A percentile compares a stretch with the other conserved stretches of the same genome.
Conservation (phyloP, 2,888 invertebrate species). For the Clepsis dumicolana region DNA sequence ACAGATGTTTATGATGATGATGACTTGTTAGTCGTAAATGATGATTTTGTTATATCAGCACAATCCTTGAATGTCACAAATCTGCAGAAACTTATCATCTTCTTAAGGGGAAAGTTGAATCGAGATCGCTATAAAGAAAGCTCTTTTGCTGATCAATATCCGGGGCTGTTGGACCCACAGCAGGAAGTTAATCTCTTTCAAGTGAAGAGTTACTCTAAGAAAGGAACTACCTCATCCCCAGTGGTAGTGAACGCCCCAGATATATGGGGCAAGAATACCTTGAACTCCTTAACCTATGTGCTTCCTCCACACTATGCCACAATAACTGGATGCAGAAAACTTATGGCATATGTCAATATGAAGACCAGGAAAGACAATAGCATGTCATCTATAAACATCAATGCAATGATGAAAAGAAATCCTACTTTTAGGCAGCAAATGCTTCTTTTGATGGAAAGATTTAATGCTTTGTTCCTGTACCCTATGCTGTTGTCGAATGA, state of each 20-base stretch:
- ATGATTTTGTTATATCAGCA: constrained; percentile 40
- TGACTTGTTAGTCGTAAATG: constrained; percentile 23
- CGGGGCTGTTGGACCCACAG: constrained; percentile 52
- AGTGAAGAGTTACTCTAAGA: constrained; percentile 70
- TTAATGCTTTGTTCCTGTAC: constrained; percentile 68
- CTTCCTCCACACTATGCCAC: constrained; percentile 71
- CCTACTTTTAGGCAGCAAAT: constrained; percentile 56
- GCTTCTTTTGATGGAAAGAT: constrained; percentile 60
- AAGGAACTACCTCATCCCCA: constrained; percentile 48
- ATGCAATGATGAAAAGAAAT: constrained; percentile 56
- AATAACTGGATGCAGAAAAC: constrained; percentile 67
- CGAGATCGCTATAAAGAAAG: constrained; percentile 56
- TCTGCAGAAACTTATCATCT: constrained; percentile 62
- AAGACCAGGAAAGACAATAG: constrained; percentile 43
- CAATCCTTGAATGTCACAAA: constrained; percentile 57
- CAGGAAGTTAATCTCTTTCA: constrained; percentile 51
- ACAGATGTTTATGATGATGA: constrained; percentile 42
- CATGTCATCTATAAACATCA: constrained; percentile 48
- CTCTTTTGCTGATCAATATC: constrained; percentile 52
- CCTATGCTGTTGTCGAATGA: constrained; percentile 71
- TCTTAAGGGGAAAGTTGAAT: constrained; percentile 64
- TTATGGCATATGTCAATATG: constrained; percentile 57
- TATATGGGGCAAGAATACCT: constrained; percentile 63
- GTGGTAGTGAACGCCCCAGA: constrained; percentile 54
- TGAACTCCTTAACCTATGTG: constrained; percentile 55